Conservation (phyloP, 2,113 vertebrate genomes). For the Columba livia region DNA sequence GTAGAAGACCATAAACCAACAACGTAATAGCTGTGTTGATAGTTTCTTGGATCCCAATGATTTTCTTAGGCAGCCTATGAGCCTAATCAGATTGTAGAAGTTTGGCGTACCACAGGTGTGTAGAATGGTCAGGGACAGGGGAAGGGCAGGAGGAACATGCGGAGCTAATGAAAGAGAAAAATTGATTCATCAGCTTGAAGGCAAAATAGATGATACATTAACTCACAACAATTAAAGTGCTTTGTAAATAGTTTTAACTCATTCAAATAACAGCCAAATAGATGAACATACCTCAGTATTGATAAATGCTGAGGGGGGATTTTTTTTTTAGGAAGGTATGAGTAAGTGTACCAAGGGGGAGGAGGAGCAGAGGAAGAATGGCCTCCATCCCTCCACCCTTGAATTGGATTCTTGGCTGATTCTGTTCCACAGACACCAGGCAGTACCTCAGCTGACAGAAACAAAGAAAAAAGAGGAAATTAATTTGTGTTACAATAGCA, state of each 20-base stretch:
- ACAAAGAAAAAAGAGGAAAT: neutral
- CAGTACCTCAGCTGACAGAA: neutral
- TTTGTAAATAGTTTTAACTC: neutral
- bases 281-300: neutral
- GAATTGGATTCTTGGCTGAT: neutral
- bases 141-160: neutral
- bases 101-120: neutral
- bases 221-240: neutral
- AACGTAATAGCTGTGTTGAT: neutral
- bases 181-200: neutral
- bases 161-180: neutral
- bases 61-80: neutral
- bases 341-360: fast-evolving
- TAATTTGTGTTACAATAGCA: neutral
- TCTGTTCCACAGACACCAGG: neutral
- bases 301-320: neutral
- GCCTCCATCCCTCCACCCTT: neutral
- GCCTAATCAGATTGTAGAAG: neutral
- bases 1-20: neutral
- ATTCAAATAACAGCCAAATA: neutral
- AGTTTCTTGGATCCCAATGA: neutral
- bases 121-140: neutral
- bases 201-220: neutral
- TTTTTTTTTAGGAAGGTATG: neutral
- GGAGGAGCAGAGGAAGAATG: neutral